Conservation (phyloP, 1,140 invertebrate genomes). For the Dermatophagoides farinae region DNA sequence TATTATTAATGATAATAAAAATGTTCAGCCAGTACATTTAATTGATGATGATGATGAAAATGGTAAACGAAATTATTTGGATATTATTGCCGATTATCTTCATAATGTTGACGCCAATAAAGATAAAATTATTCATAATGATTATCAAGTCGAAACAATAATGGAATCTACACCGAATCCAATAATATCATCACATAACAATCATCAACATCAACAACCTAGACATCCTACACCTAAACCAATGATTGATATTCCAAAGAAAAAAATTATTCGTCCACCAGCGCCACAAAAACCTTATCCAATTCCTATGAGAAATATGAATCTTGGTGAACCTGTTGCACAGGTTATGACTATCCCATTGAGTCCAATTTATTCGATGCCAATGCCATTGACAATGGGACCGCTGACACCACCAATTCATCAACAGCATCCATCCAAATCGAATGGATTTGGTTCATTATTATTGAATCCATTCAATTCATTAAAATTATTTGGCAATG, state of each 20-base stretch:
- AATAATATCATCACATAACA: not conserved
- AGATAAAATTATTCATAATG: too few species aligned
- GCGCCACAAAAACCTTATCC: too few species aligned
- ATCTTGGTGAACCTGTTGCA: not conserved
- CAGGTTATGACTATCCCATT: slow-evolving; percentile 9
- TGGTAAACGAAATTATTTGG: not conserved
- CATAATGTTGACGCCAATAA: not conserved
- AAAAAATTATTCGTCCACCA: too few species aligned
- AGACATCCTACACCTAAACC: too few species aligned
- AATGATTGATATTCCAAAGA: too few species aligned
- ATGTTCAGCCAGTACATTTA: too few species aligned
- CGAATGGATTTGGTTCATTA: not conserved
- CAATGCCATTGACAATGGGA: not conserved
- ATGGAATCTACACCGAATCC: not conserved
- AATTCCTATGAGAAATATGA: too few species aligned
- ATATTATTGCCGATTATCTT: not conserved
- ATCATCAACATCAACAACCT: too few species aligned
- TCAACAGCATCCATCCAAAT: not conserved
- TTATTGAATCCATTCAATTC: not conserved
- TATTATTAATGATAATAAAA: too few species aligned
- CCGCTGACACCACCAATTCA: not conserved
- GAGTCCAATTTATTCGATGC: not conserved
- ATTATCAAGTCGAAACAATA: not conserved
- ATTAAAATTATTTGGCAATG: not conserved
- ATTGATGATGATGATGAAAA: too few species aligned